Conservation (phyloP, 2,113 vertebrate species). For the Tychaedon coryphoeus region DNA sequence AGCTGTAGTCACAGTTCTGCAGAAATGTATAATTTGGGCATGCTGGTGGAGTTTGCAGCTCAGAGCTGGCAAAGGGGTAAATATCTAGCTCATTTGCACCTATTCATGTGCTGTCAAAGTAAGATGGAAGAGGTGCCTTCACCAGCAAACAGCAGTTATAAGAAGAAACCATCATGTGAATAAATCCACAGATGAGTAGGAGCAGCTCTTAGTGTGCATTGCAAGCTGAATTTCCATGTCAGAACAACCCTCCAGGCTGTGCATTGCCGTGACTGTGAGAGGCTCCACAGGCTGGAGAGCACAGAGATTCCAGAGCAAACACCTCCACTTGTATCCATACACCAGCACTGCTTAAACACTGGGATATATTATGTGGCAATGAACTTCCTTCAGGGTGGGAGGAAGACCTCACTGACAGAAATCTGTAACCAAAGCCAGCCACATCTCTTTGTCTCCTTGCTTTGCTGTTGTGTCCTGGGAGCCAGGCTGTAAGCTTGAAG, state of each 20-base stretch:
- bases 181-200: not conserved
- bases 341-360: accelerated
- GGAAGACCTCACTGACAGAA: not conserved
- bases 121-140: not conserved
- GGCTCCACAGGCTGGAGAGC: not conserved
- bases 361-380: not conserved
- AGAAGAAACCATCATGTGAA: not conserved
- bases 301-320: not conserved
- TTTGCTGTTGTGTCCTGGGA: not conserved
- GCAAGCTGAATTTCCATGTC: not conserved
- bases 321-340: not conserved
- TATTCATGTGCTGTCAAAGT: not conserved
- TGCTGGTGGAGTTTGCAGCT: not conserved
- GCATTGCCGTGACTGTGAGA: not conserved
- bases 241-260: not conserved
- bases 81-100: not conserved
- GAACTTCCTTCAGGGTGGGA: not conserved
- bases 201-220: not conserved
- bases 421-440: not conserved
- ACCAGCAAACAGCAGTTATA: not conserved
- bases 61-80: not conserved
- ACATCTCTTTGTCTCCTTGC: not conserved
- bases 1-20: not conserved
- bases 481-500: not conserved
- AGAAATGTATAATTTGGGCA: not conserved